phyloP scores from a whole-genome alignment of 2,797 vertebrate genomes.

The Acrossocheilus wenchowensis region DNA sequence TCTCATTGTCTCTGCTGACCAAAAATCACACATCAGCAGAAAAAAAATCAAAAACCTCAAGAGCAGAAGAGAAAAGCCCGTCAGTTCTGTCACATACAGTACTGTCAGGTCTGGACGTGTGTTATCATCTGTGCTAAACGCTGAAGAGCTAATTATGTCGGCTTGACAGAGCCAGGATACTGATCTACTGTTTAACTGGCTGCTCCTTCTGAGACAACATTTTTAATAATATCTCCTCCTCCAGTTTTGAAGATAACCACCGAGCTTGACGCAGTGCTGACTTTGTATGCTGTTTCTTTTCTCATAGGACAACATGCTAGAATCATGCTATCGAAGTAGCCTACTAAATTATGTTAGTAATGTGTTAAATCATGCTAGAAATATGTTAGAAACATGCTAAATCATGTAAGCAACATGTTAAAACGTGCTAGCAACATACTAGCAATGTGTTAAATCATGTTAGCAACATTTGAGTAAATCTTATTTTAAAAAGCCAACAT shows the following conservation, averaged over 20 bases:
- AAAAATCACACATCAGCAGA: slow-evolving; percentile 16
- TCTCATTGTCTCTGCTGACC: slow-evolving; percentile 33
- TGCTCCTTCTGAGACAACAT: background rate
- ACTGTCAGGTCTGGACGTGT: background rate
- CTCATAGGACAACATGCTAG: background rate
- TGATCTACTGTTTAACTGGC: background rate
- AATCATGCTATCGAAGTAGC: background rate
- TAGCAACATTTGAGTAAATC: no score
- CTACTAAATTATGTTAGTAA: background rate
- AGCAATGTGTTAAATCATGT: background rate
- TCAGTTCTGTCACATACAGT: background rate
- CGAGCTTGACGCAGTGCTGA: no score
- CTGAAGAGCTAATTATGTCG: background rate
- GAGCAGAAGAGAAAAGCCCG: background rate
- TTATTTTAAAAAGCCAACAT: background rate
- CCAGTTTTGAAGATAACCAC: background rate
- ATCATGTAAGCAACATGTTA: no score
- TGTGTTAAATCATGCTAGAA: background rate
- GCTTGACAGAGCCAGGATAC: background rate
- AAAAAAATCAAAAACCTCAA: background rate
- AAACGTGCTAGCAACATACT: no score
- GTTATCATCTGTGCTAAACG: background rate
- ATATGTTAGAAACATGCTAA: background rate
- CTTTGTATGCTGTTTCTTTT: no score
- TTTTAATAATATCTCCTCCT: background rate